Evolutionary conservation across 2,888 invertebrate genomes (phyloP), one percentile per base, ranked within the genome.

Genomic region (Lottia gigantea): DNA sequence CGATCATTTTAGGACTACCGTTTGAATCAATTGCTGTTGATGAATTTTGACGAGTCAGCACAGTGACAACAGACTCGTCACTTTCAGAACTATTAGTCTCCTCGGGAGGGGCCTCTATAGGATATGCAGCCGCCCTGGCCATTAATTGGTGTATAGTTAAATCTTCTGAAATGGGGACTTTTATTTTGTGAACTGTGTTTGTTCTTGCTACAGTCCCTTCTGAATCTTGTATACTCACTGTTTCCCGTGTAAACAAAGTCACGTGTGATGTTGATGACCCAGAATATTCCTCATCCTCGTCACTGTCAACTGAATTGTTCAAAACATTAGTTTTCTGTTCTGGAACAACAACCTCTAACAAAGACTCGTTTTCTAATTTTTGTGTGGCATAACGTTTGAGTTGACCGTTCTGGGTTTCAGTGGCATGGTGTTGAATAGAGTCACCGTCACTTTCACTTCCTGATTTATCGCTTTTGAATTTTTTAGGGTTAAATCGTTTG

Each of bases 61-160:
- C 82, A 47, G 80, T 81, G 45, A 80, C 71, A 19, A 81, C 79
- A 12, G 80, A 80, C 23, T 74, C 78, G 63, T 78, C 80, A 67
- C 77, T 77, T 46, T 70, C 68, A 2, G 68, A 68, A 19, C 68
- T 68, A 62, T 68, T 64, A 25, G 65, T 68, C 45, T 71, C 71
- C 23, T 71, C 71, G n/a, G 67, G 31, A 49, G 55, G 23, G 11
- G 19, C 11, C 0, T 55, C 55, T 0, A 55, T 55, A 23, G 55
- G 55, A 55, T 55, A 55, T 55, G 23, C 12, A 3, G 23, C 19
- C 1, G 23, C 55, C 1, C 55, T 19, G 11, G 55, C 19, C 55
- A 55, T 55, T 14, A 55, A 55, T 23, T 55, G 55, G 2, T 55
- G 55, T 2, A 55, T 11, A 55, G 55, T 55, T 23, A 46, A 46